phyloP scores from a whole-genome alignment of 2,113 vertebrate species.

The Carlito syrichta region DNA sequence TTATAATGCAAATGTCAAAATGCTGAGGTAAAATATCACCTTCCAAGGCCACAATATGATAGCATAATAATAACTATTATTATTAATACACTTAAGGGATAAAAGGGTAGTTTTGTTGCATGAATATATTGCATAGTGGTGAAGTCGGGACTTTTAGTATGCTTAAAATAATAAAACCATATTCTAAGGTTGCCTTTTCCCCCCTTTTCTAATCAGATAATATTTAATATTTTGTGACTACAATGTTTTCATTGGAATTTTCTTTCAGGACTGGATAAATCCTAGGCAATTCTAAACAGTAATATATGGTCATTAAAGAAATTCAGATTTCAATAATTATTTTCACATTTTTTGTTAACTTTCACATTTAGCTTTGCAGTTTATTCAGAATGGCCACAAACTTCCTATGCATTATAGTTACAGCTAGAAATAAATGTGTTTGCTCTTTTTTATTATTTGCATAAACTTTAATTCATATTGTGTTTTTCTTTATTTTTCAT shows the following conservation, averaged over 20 bases:
- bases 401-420: not conserved
- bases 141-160: too few species aligned
- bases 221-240: not conserved
- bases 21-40: not conserved
- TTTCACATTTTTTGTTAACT: not conserved
- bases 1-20: not conserved
- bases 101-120: too few species aligned
- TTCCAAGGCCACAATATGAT: not conserved
- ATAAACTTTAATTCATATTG: not conserved
- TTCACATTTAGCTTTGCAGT: not conserved
- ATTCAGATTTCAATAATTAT: not conserved
- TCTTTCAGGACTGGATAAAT: not conserved
- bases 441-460: not conserved
- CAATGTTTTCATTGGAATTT: not conserved
- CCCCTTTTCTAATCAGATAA: not conserved
- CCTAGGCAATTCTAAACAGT: not conserved
- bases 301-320: not conserved
- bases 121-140: too few species aligned
- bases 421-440: not conserved
- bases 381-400: not conserved
- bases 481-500: not conserved
- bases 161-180: too few species aligned
- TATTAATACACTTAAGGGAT: too few species aligned
- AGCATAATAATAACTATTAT: too few species aligned
- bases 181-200: not conserved